Base-by-base conservation (phyloP, 2,113 vertebrate species). In the Scatophagus argus region DNA sequence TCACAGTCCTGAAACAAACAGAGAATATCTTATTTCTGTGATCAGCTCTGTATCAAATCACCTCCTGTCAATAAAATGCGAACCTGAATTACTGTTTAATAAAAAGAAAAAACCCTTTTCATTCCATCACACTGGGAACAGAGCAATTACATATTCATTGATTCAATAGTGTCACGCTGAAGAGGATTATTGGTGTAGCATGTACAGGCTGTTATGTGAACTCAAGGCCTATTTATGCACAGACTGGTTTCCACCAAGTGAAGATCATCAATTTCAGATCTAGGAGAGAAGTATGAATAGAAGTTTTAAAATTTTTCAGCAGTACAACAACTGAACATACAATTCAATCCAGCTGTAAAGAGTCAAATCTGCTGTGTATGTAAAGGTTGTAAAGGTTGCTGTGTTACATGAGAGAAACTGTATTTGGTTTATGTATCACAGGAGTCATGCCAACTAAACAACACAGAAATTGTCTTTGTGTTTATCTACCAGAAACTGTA, bases 1-100 rank as follows among this genome's bases (percentile, higher is more conserved):
- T 98, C 92, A 99, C 97, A 0, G 97, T 99, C 92, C 98, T 99
- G 94, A 74, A 89, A 89, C 8, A 86, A 11, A 83, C 9, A 84
- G 8, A 82, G 17, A 56, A 47, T 4, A 29, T 63, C 2, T 67
- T 32, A 55, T 63, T 65, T 64, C 19, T 36, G 3, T 36, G 59
- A 44, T 60, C 19, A 41, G 23, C 8, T 68, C 11, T 41, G 54
- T 29, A 49, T 21, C 38, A 41, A 1, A 76, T 60, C 4, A 12
- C 5, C 31, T 32, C 3, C 60, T n/a, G 23, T 67, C 65, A 72
- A 62, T 66, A 25, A 79, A 61, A 66, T 0, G 12, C 74, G 47
- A 81, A 70, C 17, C 38, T 21, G 5, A 62, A 36, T 27, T 71
- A 74, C 13, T 32, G 23, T 52, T 65, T 34, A 8, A 58, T 12